phyloP scores from a whole-genome alignment of 2,888 invertebrate species.

The Mellilla xanthometata region DNA sequence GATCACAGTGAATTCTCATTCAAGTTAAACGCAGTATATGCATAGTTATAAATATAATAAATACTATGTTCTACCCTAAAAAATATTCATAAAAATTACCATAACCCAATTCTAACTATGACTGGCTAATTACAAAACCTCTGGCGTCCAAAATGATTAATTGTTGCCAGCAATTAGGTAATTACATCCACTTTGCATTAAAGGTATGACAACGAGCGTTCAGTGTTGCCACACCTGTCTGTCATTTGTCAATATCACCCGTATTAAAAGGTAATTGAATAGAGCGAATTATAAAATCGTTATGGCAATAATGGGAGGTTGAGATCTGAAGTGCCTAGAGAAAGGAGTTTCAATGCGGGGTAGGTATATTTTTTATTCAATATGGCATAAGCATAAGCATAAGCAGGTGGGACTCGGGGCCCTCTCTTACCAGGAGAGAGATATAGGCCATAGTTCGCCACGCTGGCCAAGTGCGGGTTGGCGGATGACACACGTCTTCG shows the following conservation, averaged over 20 bases:
- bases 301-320: conserved; percentile 7
- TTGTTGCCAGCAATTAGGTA: conserved; percentile 49
- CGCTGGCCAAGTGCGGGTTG: too few species aligned
- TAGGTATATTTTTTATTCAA: too few species aligned
- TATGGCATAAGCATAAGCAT: too few species aligned
- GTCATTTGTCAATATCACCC: conserved; percentile 34
- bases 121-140: conserved; percentile 19
- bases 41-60: too few species aligned
- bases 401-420: too few species aligned
- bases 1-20: too few species aligned
- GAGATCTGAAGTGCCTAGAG: neutral
- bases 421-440: too few species aligned
- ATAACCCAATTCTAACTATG: neutral
- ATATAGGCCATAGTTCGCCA: too few species aligned
- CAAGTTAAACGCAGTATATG: too few species aligned
- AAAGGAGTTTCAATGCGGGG: too few species aligned
- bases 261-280: conserved; percentile 15
- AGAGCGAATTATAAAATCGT: conserved; percentile 19
- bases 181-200: conserved; percentile 45
- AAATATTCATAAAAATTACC: neutral
- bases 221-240: conserved; percentile 41
- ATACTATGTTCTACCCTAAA: too few species aligned
- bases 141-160: conserved; percentile 46
- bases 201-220: conserved; percentile 51
- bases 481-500: too few species aligned